phyloP scores from a whole-genome alignment of 2,888 invertebrate species.

The Fragum whitleyi region DNA sequence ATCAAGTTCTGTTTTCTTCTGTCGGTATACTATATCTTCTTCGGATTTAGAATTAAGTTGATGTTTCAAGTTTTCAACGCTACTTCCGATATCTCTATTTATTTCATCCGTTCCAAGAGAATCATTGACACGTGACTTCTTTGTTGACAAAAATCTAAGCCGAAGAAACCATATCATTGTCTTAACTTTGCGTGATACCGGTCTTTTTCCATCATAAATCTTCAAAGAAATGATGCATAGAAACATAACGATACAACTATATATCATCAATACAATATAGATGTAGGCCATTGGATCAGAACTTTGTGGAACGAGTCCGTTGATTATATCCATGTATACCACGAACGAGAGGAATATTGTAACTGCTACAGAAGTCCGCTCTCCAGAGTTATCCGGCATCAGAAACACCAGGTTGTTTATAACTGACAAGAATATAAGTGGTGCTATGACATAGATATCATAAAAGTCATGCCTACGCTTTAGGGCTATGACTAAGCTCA shows the following conservation, averaged over 20 bases:
- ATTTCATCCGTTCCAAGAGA: not conserved
- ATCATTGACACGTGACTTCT: not conserved
- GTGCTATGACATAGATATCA: slow-evolving; percentile 46
- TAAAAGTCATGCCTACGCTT: slow-evolving; percentile 36
- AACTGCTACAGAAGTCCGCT: slow-evolving; percentile 47
- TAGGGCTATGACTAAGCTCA: slow-evolving; percentile 13
- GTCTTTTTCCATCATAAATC: slow-evolving; percentile 36
- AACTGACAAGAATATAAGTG: slow-evolving; percentile 39
- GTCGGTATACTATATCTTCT: no score
- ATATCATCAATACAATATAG: slow-evolving; percentile 41
- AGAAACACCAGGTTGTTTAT: slow-evolving; percentile 51
- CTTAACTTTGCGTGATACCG: slow-evolving; percentile 27
- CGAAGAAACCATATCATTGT: not conserved
- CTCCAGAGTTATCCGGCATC: slow-evolving; percentile 54
- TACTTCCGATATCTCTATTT: not conserved
- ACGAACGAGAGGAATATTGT: slow-evolving; percentile 55
- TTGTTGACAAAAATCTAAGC: not conserved
- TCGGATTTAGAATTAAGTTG: no score
- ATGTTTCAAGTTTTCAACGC: no score
- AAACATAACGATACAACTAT: slow-evolving; percentile 39
- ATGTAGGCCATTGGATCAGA: slow-evolving; percentile 49
- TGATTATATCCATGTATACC: slow-evolving; percentile 57
- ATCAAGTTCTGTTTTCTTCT: no score
- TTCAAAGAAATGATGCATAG: slow-evolving; percentile 42
- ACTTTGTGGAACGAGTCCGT: slow-evolving; percentile 50